phyloP scores from a whole-genome alignment of 2,888 invertebrate genomes.

The Operophtera brumata region DNA sequence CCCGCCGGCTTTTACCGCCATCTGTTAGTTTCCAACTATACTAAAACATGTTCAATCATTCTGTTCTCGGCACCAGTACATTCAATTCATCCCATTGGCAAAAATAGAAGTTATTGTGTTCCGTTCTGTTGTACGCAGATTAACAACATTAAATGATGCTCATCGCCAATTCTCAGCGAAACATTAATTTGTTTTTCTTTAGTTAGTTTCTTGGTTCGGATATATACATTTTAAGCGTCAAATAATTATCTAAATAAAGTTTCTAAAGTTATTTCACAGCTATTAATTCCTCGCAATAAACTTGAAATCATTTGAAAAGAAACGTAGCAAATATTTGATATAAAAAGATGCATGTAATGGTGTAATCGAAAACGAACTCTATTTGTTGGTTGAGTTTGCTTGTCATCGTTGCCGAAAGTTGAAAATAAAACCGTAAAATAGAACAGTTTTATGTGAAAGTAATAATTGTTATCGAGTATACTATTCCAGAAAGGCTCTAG shows the following conservation, averaged over 20 bases:
- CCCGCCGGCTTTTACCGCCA: background rate
- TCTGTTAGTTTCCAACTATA: background rate
- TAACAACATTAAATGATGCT: too few species aligned
- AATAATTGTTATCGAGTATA: slow-evolving; percentile 16
- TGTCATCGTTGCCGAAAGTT: slow-evolving; percentile 60
- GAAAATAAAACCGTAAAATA: slow-evolving; percentile 33
- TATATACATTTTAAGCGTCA: too few species aligned
- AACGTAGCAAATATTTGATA: background rate
- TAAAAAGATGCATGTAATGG: slow-evolving; percentile 14
- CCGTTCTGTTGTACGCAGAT: background rate
- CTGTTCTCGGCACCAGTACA: background rate
- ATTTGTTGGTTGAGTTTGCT: slow-evolving; percentile 42
- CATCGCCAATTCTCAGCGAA: too few species aligned
- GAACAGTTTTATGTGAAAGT: slow-evolving; percentile 24
- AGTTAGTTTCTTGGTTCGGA: too few species aligned
- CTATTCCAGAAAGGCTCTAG: slow-evolving; percentile 25
- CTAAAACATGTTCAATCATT: background rate
- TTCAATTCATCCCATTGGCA: background rate
- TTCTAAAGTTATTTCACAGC: background rate
- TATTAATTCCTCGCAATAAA: background rate
- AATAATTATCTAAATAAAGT: too few species aligned
- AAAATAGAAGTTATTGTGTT: background rate
- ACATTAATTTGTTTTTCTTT: too few species aligned
- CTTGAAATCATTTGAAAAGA: background rate
- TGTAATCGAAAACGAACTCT: slow-evolving; percentile 8